These are phyloP conservation scores for Carassius carassius DNA, from an alignment of 2,113 vertebrate genomes.

Conservation along the genomic window DNA sequence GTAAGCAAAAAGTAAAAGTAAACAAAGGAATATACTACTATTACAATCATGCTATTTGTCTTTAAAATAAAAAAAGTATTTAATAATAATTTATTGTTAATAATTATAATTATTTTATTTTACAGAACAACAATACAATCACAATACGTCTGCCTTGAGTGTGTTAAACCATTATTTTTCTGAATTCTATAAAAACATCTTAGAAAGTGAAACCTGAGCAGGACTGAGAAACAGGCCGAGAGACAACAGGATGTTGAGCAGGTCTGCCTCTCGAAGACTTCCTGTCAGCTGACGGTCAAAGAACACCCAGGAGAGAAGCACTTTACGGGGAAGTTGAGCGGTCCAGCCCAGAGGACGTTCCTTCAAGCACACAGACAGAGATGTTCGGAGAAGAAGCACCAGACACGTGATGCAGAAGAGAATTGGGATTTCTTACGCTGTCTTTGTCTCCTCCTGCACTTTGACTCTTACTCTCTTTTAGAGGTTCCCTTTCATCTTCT, in stretches of 20 bases:
- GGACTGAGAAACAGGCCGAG: conserved; percentile 76
- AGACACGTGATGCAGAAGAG: not conserved
- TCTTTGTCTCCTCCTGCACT: conserved; percentile 66
- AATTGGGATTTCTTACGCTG: conserved; percentile 43
- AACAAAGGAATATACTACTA: no score
- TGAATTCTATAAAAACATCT: not conserved
- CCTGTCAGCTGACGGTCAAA: conserved; percentile 73
- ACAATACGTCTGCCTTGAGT: no score
- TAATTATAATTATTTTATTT: not conserved
- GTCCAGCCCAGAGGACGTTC: conserved; percentile 49
- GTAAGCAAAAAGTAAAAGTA: no score
- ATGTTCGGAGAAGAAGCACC: not conserved
- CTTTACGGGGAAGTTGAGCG: conserved; percentile 65
- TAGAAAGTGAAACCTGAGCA: conserved; percentile 68
- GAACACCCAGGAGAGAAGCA: conserved; percentile 74
- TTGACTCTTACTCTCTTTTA: conserved; percentile 30
- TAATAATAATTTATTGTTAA: no score
- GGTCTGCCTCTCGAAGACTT: conserved; percentile 67
- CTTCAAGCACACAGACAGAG: conserved; percentile 31
- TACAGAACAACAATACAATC: not conserved
- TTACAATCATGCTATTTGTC: no score
- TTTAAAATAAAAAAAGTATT: no score
- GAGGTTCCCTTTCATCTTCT: not conserved
- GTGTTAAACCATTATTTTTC: not conserved
- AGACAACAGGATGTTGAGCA: conserved; percentile 74